These are phyloP conservation scores for Zingel zingel DNA, from an alignment of 2,113 vertebrate genomes.

Conservation along the genomic window DNA sequence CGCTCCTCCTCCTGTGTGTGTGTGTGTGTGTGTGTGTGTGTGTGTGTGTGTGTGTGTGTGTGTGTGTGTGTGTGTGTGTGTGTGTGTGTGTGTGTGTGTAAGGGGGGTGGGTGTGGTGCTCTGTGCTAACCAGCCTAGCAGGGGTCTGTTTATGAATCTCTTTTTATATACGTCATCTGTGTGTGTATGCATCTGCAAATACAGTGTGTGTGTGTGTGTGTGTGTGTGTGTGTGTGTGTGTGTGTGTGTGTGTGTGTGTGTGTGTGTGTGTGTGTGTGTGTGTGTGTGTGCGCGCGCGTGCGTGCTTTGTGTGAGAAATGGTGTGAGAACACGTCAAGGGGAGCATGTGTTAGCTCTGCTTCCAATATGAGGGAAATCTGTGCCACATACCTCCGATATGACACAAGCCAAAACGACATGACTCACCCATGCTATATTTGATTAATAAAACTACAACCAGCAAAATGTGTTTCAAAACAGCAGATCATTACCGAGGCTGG, in stretches of 20 bases:
- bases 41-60: no score
- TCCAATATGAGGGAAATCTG: slow-evolving; percentile 81
- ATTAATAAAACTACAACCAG: slow-evolving; percentile 68
- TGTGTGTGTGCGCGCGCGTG: slow-evolving; percentile 29
- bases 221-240: not conserved
- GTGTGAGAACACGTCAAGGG: slow-evolving; percentile 76
- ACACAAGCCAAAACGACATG: slow-evolving; percentile 72
- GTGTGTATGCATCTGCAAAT: no score
- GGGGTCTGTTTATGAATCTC: not conserved
- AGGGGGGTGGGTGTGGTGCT: no score
- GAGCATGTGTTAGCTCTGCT: slow-evolving; percentile 82
- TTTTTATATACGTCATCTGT: no score
- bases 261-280: not conserved
- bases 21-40: not conserved
- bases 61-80: slow-evolving; percentile 5
- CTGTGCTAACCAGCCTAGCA: no score
- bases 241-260: not conserved
- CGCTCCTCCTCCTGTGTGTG: not conserved
- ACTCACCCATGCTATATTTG: slow-evolving; percentile 70
- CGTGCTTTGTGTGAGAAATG: slow-evolving; percentile 68
- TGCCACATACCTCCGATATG: slow-evolving; percentile 75
- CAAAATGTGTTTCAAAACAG: slow-evolving; percentile 50
- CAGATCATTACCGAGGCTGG: slow-evolving; percentile 14
- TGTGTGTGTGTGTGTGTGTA: slow-evolving; percentile 10
- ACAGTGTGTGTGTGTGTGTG: no score